These are phyloP conservation scores for Noctua fimbriata DNA, from an alignment of 2,888 invertebrate species.

Conservation along the genomic window DNA sequence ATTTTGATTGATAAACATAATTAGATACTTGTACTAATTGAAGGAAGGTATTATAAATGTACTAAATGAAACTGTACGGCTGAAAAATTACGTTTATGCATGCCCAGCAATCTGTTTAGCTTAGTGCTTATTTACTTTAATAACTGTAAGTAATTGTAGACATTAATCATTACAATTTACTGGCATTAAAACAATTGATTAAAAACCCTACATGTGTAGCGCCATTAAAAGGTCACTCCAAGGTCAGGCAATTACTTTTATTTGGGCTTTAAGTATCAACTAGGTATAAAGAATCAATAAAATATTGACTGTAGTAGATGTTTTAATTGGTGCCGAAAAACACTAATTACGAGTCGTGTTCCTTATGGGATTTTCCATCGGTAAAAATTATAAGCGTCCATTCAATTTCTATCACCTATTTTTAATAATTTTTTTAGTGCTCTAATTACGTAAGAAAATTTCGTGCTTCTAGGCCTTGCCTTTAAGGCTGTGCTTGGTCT, in stretches of 20 bases:
- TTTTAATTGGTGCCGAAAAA: background rate
- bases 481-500: background rate
- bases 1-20: constrained; percentile 7
- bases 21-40: background rate
- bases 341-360: background rate
- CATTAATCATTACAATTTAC: background rate
- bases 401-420: background rate
- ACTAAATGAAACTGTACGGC: background rate
- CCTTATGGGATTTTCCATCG: background rate
- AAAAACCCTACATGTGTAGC: background rate
- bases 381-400: background rate
- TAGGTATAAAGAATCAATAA: background rate
- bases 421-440: background rate
- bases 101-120: background rate
- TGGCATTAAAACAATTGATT: background rate
- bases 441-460: background rate
- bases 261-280: background rate
- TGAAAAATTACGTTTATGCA: constrained; percentile 19
- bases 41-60: constrained; percentile 9
- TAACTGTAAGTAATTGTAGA: constrained; percentile 8
- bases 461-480: background rate
- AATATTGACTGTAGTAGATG: background rate
- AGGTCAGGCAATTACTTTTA: background rate
- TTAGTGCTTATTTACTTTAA: constrained; percentile 4
- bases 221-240: background rate